Percentiles rank a stretch among this genome's conserved stretches.
Conservation (phyloP, 2,888 invertebrate genomes). For the Actias luna region DNA sequence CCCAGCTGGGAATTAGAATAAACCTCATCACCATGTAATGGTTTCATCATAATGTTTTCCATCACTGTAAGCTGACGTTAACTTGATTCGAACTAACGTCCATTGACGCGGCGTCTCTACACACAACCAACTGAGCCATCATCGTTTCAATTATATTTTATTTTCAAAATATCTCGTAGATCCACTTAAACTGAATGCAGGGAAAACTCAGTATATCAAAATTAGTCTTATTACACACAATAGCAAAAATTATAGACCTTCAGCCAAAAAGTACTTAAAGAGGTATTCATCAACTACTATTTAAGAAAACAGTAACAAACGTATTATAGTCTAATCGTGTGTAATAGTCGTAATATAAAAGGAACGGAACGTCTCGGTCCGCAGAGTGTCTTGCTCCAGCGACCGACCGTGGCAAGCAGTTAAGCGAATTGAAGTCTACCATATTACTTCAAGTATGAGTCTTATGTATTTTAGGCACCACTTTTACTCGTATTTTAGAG, state of each 20-base stretch:
- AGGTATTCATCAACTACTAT: background rate
- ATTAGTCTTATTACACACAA: background rate
- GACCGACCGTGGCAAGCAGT: conserved; percentile 49
- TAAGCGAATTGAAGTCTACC: conserved; percentile 14
- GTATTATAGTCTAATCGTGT: conserved; percentile 30
- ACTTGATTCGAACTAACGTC: too few species aligned
- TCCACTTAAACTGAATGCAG: background rate
- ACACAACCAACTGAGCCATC: too few species aligned
- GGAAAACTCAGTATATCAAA: background rate
- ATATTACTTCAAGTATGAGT: background rate
- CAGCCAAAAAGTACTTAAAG: background rate
- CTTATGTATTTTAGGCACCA: background rate
- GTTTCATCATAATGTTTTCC: too few species aligned
- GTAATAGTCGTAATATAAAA: conserved; percentile 32
- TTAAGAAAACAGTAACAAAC: conserved; percentile 29
- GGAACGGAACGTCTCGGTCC: conserved; percentile 47
- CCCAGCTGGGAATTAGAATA: too few species aligned
- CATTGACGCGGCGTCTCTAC: too few species aligned
- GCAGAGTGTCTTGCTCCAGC: conserved; percentile 52
- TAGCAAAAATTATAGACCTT: background rate
- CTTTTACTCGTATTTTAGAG: background rate
- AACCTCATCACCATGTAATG: too few species aligned
- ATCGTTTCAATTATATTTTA: too few species aligned
- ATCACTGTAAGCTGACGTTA: too few species aligned
- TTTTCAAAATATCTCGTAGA: too few species aligned